Evolutionary conservation across 2,888 invertebrate genomes (phyloP).

Genomic region (Monochamus alternatus): DNA sequence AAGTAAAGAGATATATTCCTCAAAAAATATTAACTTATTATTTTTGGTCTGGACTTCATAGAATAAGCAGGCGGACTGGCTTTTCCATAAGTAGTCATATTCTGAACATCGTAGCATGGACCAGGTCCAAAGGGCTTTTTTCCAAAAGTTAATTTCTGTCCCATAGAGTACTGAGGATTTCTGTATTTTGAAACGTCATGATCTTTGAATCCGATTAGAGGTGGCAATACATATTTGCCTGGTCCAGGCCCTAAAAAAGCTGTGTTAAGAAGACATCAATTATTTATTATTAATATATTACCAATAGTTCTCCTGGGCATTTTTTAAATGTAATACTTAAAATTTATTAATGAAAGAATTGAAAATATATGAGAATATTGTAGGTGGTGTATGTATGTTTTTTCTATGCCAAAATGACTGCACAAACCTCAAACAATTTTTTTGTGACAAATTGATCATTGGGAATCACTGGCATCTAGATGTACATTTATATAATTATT

Average conservation of each 20-base stretch:
- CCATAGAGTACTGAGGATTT: constrained; percentile 79
- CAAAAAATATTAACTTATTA: constrained; percentile 2
- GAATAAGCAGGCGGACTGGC: constrained; percentile 73
- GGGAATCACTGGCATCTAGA: constrained; percentile 34
- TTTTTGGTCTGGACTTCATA: constrained; percentile 61
- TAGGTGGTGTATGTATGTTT: neutral
- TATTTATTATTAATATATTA: neutral
- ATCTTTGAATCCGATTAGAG: constrained; percentile 75
- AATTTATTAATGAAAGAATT: neutral
- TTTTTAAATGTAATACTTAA: constrained; percentile 19
- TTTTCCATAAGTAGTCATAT: constrained; percentile 70
- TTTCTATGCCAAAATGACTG: constrained; percentile 11
- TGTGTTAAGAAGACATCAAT: neutral
- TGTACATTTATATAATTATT: neutral
- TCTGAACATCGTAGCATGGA: constrained; percentile 72
- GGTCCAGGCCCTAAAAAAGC: constrained; percentile 77
- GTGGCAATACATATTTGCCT: constrained; percentile 76
- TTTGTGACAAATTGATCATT: constrained; percentile 1
- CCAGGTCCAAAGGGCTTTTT: constrained; percentile 67
- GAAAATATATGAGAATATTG: neutral
- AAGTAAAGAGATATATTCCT: no score
- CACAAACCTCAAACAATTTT: constrained; percentile 7
- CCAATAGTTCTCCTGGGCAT: constrained; percentile 36
- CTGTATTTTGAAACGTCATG: constrained; percentile 78
- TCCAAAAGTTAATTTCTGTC: constrained; percentile 64